Conservation (phyloP, 1,140 invertebrate genomes). For the Helicoverpa armigera region DNA sequence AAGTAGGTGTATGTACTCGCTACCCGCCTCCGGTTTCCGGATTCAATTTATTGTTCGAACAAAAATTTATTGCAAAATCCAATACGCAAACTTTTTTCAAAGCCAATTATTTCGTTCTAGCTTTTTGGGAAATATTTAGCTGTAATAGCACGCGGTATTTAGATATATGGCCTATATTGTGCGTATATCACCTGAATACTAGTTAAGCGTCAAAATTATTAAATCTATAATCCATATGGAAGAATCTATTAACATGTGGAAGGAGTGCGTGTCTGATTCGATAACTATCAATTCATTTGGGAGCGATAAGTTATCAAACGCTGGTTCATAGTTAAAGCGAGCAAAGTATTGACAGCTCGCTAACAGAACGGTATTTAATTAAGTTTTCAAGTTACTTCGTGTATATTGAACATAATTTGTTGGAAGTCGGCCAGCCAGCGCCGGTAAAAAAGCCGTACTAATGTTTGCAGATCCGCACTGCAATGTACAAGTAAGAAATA, state of each 20-base stretch:
- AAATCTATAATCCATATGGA: neutral
- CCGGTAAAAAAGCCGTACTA: constrained; percentile 10
- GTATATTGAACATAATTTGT: constrained; percentile 37
- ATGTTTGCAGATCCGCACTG: constrained; percentile 20
- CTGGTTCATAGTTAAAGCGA: neutral
- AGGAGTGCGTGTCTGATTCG: neutral
- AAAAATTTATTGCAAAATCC: neutral
- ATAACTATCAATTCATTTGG: neutral
- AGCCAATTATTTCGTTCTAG: constrained; percentile 5
- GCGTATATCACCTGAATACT: too few relatives aligned
- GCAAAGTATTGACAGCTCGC: constrained; percentile 36
- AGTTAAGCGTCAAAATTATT: too few relatives aligned
- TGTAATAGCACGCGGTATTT: neutral
- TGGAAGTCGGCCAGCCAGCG: constrained; percentile 37
- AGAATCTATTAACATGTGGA: neutral
- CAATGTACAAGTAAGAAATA: constrained; percentile 2
- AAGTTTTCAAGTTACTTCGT: constrained; percentile 38
- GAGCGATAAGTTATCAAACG: constrained; percentile 1
- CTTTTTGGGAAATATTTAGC: neutral
- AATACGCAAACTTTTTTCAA: constrained; percentile 13
- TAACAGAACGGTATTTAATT: constrained; percentile 50
- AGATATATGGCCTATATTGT: neutral
- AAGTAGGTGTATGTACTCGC: neutral
- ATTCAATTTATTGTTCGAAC: constrained; percentile 8
- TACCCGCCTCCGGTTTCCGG: neutral